A percentile compares a stretch with the other conserved stretches of the same genome.
phyloP scores from a whole-genome alignment of 2,113 vertebrate genomes.

The Elanoides forficatus region DNA sequence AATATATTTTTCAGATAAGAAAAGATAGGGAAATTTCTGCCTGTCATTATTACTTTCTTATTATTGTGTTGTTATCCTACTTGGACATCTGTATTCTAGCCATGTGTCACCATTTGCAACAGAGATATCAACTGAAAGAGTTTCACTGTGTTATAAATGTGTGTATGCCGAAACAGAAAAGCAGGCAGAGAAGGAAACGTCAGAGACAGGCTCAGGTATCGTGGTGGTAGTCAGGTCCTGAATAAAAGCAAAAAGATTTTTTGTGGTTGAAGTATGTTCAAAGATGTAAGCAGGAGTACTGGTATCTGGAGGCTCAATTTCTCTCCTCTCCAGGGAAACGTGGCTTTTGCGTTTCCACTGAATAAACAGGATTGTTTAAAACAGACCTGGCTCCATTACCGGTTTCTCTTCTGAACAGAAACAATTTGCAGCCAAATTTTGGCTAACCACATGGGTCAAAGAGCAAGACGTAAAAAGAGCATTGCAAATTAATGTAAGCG shows the following conservation, averaged over 20 bases:
- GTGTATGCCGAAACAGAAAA: background rate
- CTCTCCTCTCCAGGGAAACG: background rate
- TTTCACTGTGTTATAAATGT: fast-evolving
- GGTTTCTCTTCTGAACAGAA: background rate
- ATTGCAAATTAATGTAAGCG: fast-evolving
- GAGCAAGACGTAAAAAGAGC: background rate
- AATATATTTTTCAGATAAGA: background rate
- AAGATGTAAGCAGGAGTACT: background rate
- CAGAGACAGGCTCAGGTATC: background rate
- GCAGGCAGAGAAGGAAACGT: background rate
- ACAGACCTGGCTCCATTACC: background rate
- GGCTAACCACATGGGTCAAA: background rate
- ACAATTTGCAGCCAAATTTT: background rate
- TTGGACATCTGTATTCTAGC: background rate
- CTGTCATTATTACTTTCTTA: background rate
- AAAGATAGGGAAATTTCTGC: background rate
- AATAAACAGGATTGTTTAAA: background rate
- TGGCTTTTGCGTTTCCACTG: background rate
- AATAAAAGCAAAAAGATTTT: background rate
- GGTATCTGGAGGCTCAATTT: background rate
- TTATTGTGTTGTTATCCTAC: background rate
- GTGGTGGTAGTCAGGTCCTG: background rate
- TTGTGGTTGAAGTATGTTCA: background rate
- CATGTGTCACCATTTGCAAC: background rate
- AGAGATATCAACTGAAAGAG: background rate